Percentiles rank a stretch among this genome's conserved stretches.
Evolutionary conservation across 2,797 vertebrate species (phyloP).

Genomic region (Calcarius lapponicus): DNA sequence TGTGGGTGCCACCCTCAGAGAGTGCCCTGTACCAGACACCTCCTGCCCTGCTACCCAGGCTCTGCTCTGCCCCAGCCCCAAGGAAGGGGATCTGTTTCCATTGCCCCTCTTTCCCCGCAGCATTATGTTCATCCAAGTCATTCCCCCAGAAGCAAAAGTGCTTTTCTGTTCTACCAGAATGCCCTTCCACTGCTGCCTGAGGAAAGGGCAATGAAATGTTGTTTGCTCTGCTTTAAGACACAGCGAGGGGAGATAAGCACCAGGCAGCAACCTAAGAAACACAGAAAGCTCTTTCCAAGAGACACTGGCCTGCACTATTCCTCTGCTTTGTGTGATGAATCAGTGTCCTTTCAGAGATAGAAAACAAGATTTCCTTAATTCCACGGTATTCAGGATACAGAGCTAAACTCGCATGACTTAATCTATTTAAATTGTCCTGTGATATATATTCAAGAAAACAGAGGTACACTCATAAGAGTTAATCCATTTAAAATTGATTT

Average conservation of each 20-base stretch:
- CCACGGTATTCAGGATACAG: neutral
- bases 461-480: neutral
- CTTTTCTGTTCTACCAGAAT: neutral
- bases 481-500: slow-evolving; percentile 34
- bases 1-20: neutral
- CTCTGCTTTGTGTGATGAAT: neutral
- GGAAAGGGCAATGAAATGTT: neutral
- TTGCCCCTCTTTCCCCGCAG: neutral
- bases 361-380: neutral
- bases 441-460: neutral
- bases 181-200: neutral
- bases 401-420: neutral
- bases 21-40: neutral
- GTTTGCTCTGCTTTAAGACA: neutral
- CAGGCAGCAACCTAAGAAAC: neutral
- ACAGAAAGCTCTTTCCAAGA: neutral
- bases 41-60: neutral
- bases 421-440: neutral
- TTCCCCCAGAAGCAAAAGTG: neutral
- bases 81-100: neutral
- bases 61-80: neutral
- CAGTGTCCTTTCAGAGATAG: neutral
- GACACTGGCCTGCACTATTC: neutral
- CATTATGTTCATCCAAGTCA: neutral
- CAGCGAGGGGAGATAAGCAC: neutral